These are phyloP conservation scores for Theonella swinhoei DNA, from an alignment of 37 sponge, comb jelly and placozoan species.

Conservation along the genomic window DNA sequence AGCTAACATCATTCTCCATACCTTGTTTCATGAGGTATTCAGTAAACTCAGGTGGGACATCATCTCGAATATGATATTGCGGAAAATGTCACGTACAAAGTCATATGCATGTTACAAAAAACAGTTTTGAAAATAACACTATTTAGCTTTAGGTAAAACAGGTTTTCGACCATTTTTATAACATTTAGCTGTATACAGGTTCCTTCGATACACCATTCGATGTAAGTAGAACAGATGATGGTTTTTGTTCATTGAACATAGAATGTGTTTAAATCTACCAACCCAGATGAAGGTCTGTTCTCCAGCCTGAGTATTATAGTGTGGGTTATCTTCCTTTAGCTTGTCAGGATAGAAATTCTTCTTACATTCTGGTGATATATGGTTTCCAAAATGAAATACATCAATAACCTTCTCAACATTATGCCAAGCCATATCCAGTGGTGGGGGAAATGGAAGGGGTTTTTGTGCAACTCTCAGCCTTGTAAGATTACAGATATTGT, in stretches of 20 bases:
- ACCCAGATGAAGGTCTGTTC: conserved; percentile 58
- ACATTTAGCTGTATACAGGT: conserved; percentile 47
- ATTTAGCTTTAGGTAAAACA: conserved; percentile 54
- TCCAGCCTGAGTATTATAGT: conserved; percentile 54
- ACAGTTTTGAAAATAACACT: no score
- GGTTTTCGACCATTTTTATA: conserved; percentile 55
- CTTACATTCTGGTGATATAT: conserved; percentile 17
- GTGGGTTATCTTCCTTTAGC: conserved; percentile 26
- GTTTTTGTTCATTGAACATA: conserved; percentile 57
- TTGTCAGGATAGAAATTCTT: conserved; percentile 26
- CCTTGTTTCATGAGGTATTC: no score
- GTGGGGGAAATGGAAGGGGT: conserved; percentile 18
- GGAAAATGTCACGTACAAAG: no score
- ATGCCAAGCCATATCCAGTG: conserved; percentile 20
- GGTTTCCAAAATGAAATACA: conserved; percentile 37
- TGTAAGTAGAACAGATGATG: conserved; percentile 57
- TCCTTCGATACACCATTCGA: conserved; percentile 41
- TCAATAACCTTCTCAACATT: conserved; percentile 28
- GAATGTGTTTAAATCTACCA: conserved; percentile 32
- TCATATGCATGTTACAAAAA: no score
- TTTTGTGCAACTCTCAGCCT: conserved; percentile 20
- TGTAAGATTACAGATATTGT: conserved; percentile 38
- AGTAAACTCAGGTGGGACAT: no score
- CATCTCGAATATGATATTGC: no score
- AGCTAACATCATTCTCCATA: no score